Evolutionary conservation across 2,797 vertebrate species (phyloP), one percentile per base, ranked within the genome.

Genomic region (Diplodus puntazzo): DNA sequence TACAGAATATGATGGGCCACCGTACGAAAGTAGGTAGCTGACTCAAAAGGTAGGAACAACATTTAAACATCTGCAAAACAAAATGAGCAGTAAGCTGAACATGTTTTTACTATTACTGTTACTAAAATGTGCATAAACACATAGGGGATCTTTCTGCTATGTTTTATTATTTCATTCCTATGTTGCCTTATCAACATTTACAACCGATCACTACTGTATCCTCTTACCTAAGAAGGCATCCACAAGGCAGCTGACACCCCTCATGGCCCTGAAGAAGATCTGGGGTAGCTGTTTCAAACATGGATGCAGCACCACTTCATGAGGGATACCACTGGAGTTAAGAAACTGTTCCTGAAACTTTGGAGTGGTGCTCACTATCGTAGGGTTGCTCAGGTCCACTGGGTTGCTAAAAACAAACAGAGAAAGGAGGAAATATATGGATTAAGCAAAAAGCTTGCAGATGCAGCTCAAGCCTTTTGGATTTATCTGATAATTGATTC

Each of bases 311-410:
- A 97, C 96, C 85, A 98, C 94, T 80, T 99, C 98, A 91, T 98
- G 98, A 34, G 97, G 96, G 89, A 98, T 96, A 58, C 97, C 96
- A 30, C 96, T 98, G 85, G 97, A 96, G 92, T 95, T 97, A 65
- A 99, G 95, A 88, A 99, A 98, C 95, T 98, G 97, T 87, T 99
- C 97, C 94, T 99, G 98, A 95, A 99, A 99, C 95, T 98, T 98
- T 75, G 98, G 98, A 77, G 98, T 98, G 92, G 98, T 98, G 95
- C 97, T 98, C 91, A 99, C 96, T 88, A 98, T 96, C 61, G 96
- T 94, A 77, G 98, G 98, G 90, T 98, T 99, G 95, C 97, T 98
- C 93, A 99, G 94, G 94, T 99, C 98, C 94, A 99, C 98, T 9
- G 97, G 98, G 94, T 99, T 99, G 91, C 98, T 99, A 50, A 1